Base-by-base conservation (phyloP, 1,140 invertebrate species). In the Zophobas atratus region DNA sequence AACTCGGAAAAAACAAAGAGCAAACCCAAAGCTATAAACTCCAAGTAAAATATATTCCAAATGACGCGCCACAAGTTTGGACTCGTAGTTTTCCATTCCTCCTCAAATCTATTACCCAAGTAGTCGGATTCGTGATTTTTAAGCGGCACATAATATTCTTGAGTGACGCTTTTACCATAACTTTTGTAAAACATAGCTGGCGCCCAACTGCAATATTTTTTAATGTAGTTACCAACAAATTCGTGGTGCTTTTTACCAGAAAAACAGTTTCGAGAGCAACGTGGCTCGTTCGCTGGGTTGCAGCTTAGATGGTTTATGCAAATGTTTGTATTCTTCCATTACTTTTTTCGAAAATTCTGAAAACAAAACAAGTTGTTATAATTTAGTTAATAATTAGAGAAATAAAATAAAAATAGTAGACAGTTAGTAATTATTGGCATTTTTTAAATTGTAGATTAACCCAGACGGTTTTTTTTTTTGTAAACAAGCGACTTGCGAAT, bases 271-370 rank as follows among this genome's bases (percentile, higher is more conserved):
- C 32, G 53, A 55, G 33, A 55, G 53, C 3, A 55, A 55, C 1
- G 53, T 34, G 2, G 53, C 53, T 34, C 35, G 33, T 55, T 55
- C 53, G 35, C 53, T 55, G 35, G 53, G 53, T 55, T 55, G 53
- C 5, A 0, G 53, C 35, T 55, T 55, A 34, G 32, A 55, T 6
- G 53, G 8, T 32, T 20, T 8, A 20, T 55, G 53, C 32, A 34
- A 55, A 34, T 55, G 2, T 1, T 33, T 55, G 32, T 32, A 55
- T 55, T 55, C 35, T 55, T 55, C 53, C 53, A 55, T 55, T 6
- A 34, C 3, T 55, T 33, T 20, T 3, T 55, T 55, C 6, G 35
- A 55, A 55, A 32, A 55, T 20, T 55, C 53, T 55, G 20, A 20
- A 20, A 20, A 20, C 20, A 20, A 20, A 20, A 20, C 20, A 20